Base-by-base conservation (phyloP, 2,797 vertebrate genomes). In the Poeciliopsis gracilis region DNA sequence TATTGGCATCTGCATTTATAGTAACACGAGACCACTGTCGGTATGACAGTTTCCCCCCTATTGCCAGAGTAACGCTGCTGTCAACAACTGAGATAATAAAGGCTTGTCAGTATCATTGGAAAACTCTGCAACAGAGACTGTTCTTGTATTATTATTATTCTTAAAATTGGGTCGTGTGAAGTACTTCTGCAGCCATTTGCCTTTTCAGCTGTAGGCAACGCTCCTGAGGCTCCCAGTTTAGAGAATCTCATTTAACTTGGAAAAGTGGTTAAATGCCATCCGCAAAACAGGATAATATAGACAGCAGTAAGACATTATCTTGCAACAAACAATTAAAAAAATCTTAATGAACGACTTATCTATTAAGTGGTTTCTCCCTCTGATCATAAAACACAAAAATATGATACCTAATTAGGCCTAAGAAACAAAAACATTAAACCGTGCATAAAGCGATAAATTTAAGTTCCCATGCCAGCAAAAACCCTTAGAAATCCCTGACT, bases 1-100 rank as follows among this genome's bases (percentile, higher is more conserved):
- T 63, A 75, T 63, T 75, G n/a, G 73, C 73, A 75, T 30, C 41
- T 4, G 15, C 57, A 23, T 11, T 75, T 63, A 61, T 75, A 41
- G 53, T 20, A 75, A 45, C 55, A 63, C 20, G 18, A 61, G 57
- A 75, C 57, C 11, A 18, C 55, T 33, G n/a, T 20, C 25, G 23
- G 41, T 33, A 57, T 20, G 38, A 43, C 53, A 46, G 5, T 18
- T 46, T 46, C 10, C 18, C 36, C 11, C 23, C n/a, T 13, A 45
- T 45, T 25, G 3, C 41, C 38, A 30, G n/a, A 45, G 73, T 16
- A 75, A 61, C 18, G 53, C 25, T 59, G 55, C 73, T 25, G 73
- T 75, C 57, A 75, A 75, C 41, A 75, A 36, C 43, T 43, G n/a
- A 75, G 73, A 1, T 28, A 45, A 75, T 28, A 12, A 45, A 46